phyloP scores from a whole-genome alignment of 2,797 vertebrate species.

The Diceros bicornis region DNA sequence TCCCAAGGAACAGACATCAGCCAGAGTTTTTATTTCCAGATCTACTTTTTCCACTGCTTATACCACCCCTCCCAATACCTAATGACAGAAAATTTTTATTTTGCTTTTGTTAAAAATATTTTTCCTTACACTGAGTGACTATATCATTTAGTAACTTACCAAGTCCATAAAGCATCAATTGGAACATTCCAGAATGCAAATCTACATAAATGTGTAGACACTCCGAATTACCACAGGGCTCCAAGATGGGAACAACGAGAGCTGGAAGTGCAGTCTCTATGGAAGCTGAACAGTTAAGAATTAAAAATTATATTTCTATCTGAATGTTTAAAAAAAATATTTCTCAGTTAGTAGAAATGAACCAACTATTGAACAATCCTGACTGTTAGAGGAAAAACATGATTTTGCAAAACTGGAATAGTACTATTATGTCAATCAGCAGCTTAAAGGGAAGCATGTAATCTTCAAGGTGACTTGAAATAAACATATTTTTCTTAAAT shows the following conservation, averaged over 20 bases:
- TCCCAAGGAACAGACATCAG: neutral
- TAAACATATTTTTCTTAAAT: conserved; percentile 45
- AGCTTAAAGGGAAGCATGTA: conserved; percentile 47
- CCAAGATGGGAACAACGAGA: conserved; percentile 97
- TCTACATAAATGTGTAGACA: conserved; percentile 99
- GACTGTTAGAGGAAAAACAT: conserved; percentile 38
- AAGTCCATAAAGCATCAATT: conserved; percentile 98
- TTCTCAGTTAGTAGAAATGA: conserved; percentile 59
- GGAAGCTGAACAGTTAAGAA: conserved; percentile 92
- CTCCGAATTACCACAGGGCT: conserved; percentile 97
- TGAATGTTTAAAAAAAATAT: neutral
- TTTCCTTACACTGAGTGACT: conserved; percentile 50
- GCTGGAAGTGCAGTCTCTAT: conserved; percentile 98
- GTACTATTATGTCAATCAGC: conserved; percentile 22
- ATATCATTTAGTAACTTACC: conserved; percentile 91
- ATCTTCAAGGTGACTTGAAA: conserved; percentile 62
- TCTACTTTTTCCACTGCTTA: neutral
- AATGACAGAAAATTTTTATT: neutral
- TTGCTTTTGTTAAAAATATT: conserved; percentile 54
- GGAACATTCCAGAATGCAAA: conserved; percentile 99
- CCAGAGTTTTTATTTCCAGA: conserved; percentile 1
- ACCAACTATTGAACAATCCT: conserved; percentile 11
- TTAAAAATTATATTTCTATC: conserved; percentile 72
- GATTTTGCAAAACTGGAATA: conserved; percentile 55
- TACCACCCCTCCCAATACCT: neutral